Evolutionary conservation across 2,797 vertebrate genomes (phyloP).

Genomic region (Zalophus californianus): DNA sequence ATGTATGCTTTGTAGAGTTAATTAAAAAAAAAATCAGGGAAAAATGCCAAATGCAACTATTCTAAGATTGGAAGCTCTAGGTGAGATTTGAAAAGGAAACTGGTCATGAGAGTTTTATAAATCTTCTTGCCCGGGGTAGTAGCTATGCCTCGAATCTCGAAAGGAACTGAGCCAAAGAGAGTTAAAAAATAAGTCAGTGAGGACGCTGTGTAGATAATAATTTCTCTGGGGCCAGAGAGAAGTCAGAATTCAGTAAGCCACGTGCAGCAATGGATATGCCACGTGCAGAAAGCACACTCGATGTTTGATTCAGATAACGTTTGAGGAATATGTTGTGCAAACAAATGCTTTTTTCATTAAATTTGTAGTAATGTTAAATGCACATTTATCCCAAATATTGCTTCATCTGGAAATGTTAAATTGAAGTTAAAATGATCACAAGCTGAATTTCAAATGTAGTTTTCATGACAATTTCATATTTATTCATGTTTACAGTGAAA

Average conservation of each 20-base stretch:
- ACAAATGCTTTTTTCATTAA: neutral
- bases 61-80: neutral
- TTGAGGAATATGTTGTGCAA: neutral
- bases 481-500: neutral
- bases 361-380: neutral
- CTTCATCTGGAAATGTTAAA: neutral
- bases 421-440: neutral
- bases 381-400: neutral
- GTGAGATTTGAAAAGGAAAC: neutral
- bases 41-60: fast-evolving
- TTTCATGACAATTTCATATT: neutral
- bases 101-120: neutral
- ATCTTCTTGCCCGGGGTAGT: neutral
- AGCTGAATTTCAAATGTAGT: neutral
- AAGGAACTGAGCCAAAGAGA: neutral
- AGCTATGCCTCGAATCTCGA: neutral
- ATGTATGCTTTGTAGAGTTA: fast-evolving
- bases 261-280: fast-evolving
- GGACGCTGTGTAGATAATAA: neutral
- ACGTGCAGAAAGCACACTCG: fast-evolving
- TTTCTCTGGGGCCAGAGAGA: neutral
- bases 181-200: neutral
- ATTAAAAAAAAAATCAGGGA: neutral
- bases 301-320: neutral
- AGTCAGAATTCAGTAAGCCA: neutral